Conservation (phyloP, 2,888 invertebrate genomes). For the Alloscopus bannaensis region DNA sequence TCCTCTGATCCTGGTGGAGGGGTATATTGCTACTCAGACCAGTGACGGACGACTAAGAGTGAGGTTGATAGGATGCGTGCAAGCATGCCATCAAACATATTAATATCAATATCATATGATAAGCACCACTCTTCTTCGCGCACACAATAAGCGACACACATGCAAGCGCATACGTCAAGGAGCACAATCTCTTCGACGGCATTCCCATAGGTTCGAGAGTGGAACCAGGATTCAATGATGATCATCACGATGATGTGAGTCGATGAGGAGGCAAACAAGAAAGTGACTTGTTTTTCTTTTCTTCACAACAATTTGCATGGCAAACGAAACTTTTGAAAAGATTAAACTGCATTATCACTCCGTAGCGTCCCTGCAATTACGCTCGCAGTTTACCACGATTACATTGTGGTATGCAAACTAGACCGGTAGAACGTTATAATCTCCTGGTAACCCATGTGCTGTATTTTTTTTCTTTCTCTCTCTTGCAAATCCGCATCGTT, state of each 20-base stretch:
- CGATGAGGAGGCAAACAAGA: conserved; percentile 12
- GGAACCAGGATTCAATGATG: neutral
- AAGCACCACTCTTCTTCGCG: conserved; percentile 35
- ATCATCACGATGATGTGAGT: neutral
- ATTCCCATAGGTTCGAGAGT: too few relatives aligned
- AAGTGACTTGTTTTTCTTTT: conserved; percentile 3
- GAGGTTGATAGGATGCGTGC: conserved; percentile 58
- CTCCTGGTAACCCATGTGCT: too few relatives aligned
- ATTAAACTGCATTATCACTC: conserved; percentile 1
- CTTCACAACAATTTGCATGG: conserved; percentile 14
- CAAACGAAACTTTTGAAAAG: conserved; percentile 4
- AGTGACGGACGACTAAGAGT: conserved; percentile 5
- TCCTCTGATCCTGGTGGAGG: conserved; percentile 36
- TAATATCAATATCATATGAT: conserved; percentile 57
- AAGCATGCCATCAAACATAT: conserved; percentile 50
- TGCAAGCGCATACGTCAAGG: neutral
- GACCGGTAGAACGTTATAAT: too few relatives aligned
- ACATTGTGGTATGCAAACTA: too few relatives aligned
- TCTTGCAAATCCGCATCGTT: too few relatives aligned
- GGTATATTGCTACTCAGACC: neutral
- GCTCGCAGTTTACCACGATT: too few relatives aligned
- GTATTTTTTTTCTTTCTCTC: too few relatives aligned
- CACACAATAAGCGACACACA: conserved; percentile 39
- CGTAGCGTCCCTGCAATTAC: neutral
- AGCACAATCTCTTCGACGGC: too few relatives aligned